Evolutionary conservation across 2,888 invertebrate genomes (phyloP).

Genomic region (Polyploca ridens): DNA sequence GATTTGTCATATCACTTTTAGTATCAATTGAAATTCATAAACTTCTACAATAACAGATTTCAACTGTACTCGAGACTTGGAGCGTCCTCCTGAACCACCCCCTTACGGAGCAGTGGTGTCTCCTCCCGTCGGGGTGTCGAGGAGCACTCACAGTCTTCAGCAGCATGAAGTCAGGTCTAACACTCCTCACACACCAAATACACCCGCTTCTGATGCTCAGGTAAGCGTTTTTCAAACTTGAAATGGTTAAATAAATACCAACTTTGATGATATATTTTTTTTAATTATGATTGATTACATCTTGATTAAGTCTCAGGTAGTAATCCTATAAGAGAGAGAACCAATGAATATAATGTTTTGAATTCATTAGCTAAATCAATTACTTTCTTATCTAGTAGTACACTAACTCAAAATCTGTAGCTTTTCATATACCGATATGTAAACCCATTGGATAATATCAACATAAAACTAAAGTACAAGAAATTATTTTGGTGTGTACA

Average conservation of each 20-base stretch:
- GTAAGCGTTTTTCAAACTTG: conserved; percentile 40
- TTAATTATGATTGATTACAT: too few relatives aligned
- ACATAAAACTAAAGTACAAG: background rate
- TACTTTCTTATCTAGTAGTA: too few relatives aligned
- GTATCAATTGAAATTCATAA: too few relatives aligned
- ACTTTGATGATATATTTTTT: too few relatives aligned
- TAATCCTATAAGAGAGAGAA: too few relatives aligned
- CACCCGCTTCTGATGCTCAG: conserved; percentile 75
- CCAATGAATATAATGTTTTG: too few relatives aligned
- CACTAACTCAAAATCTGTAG: too few relatives aligned
- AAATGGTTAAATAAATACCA: too few relatives aligned
- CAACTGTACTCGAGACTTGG: conserved; percentile 67
- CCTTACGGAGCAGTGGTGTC: conserved; percentile 73
- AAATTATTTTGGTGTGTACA: conserved; percentile 37
- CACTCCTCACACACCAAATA: conserved; percentile 69
- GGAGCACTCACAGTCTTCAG: conserved; percentile 69
- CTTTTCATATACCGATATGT: too few relatives aligned
- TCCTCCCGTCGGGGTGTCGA: conserved; percentile 67
- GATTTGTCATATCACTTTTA: too few relatives aligned
- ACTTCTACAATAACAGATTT: conserved; percentile 51
- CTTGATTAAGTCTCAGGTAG: too few relatives aligned
- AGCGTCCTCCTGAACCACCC: conserved; percentile 73
- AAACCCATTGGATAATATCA: background rate
- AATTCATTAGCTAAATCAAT: too few relatives aligned
- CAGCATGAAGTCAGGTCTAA: conserved; percentile 67